Percentiles rank a stretch among this genome's conserved stretches.
phyloP scores from a whole-genome alignment of 2,888 invertebrate genomes.

The Eugnorisma glareosa region DNA sequence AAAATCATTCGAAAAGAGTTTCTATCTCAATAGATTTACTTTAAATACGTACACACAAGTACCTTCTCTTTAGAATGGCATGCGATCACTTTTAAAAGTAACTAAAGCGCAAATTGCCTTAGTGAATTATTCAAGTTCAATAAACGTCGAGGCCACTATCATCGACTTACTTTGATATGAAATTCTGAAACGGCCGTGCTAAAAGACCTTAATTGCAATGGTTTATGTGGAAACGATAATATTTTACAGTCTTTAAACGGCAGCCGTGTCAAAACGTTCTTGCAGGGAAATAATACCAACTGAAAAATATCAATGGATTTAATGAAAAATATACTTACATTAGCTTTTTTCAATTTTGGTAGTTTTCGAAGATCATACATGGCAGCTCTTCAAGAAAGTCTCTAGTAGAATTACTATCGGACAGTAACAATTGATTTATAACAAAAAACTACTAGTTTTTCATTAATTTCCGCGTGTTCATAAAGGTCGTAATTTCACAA shows the following conservation, averaged over 20 bases:
- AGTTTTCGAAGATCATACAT: background rate
- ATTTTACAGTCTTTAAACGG: constrained; percentile 11
- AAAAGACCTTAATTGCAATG: background rate
- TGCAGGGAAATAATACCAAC: background rate
- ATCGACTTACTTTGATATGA: background rate
- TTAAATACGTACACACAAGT: background rate
- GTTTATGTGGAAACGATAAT: background rate
- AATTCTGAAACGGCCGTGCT: background rate
- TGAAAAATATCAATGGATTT: background rate
- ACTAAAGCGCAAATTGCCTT: background rate
- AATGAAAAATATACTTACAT: background rate
- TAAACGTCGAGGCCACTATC: background rate
- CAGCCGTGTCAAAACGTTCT: background rate
- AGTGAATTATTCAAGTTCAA: background rate
- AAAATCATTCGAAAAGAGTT: background rate
- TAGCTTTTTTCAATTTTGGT: too few relatives aligned
- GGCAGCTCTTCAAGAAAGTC: background rate
- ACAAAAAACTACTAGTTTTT: background rate
- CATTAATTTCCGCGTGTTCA: background rate
- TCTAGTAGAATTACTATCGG: background rate
- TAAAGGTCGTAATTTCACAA: background rate
- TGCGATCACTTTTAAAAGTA: background rate
- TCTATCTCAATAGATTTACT: background rate
- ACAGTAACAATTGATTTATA: background rate
- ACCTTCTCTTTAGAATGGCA: background rate